Evolutionary conservation across 2,113 vertebrate genomes (phyloP), one percentile per base, ranked within the genome.

Genomic region (Capra hircus): DNA sequence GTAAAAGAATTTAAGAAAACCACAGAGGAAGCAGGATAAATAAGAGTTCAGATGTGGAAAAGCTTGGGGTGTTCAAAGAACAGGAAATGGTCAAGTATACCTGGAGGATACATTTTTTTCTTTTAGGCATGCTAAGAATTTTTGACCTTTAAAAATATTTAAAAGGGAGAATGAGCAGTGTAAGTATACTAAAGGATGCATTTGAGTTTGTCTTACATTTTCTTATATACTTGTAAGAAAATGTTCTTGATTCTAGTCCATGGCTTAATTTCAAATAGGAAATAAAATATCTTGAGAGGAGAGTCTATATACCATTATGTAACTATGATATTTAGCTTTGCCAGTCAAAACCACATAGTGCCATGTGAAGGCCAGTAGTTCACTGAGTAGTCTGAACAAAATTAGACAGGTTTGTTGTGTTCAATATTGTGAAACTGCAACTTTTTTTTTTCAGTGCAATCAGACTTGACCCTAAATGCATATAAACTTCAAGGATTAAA

Each of bases 261-360:
- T 96, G 78, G 60, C 62, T 95, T 95, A 60, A 86, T 98, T 90
- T 80, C 91, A 88, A 94, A 88, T 27, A 91, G 55, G 95, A 92
- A 95, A 83, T 78, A 86, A 88, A 88, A 80, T 88, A 50, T 52
- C 48, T 91, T 59, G 67, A 96, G 93, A 95, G 85, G 88, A 83
- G 62, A 60, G 91, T 97, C 71, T 83, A 16, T 30, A 40, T 89
- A 60, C 82, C 33, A 40, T 96, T 97, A 67, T 62, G 23, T 94
- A 95, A 94, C 77, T 71, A 1, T 27, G 40, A 43, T 77, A 33
- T 48, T 96, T 52, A 10, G n/a, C 52, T 94, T 88, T 88, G 80
- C 53, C 77, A 45, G 33, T 84, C 50, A 84, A 80, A 89, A 85
- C 55, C n/a, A 17, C 77, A 92, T 30, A 23, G 17, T 85, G 27